Conservation (phyloP, 2,797 vertebrate genomes). For the Semotilus atromaculatus region DNA sequence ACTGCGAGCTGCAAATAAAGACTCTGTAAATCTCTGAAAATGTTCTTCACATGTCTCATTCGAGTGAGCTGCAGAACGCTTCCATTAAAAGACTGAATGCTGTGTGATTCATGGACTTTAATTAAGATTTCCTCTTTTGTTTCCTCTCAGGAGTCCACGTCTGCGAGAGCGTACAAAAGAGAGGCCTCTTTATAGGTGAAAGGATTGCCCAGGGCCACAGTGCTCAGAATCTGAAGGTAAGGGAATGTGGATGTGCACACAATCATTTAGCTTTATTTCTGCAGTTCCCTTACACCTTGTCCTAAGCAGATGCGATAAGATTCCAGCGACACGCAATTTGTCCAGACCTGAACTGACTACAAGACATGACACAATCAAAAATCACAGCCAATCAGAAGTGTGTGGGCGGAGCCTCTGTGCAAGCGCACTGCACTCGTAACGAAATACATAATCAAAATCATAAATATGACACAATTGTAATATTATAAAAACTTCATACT, state of each 20-base stretch:
- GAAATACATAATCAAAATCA: too few species aligned
- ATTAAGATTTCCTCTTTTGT: conserved; percentile 33
- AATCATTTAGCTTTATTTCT: background rate
- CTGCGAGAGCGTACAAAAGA: conserved; percentile 74
- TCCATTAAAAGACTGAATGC: background rate
- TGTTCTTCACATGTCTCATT: background rate
- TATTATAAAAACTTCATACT: too few species aligned
- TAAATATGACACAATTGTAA: too few species aligned
- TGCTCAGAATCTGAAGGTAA: conserved; percentile 77
- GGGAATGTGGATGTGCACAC: background rate
- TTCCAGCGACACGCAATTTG: background rate
- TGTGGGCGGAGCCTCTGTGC: background rate
- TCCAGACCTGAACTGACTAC: background rate
- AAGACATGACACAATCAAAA: background rate
- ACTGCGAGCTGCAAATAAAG: background rate
- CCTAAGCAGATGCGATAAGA: background rate
- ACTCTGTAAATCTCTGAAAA: background rate
- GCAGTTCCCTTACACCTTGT: background rate
- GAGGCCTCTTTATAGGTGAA: conserved; percentile 68
- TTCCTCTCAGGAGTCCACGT: conserved; percentile 79
- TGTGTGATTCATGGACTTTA: conserved; percentile 42
- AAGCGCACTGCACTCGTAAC: too few species aligned
- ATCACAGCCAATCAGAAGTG: background rate
- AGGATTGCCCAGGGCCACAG: conserved; percentile 71
- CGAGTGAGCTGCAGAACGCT: background rate